Evolutionary conservation across 2,888 invertebrate genomes (phyloP), one percentile per base, ranked within the genome.

Genomic region (Meghimatium bilineatum): DNA sequence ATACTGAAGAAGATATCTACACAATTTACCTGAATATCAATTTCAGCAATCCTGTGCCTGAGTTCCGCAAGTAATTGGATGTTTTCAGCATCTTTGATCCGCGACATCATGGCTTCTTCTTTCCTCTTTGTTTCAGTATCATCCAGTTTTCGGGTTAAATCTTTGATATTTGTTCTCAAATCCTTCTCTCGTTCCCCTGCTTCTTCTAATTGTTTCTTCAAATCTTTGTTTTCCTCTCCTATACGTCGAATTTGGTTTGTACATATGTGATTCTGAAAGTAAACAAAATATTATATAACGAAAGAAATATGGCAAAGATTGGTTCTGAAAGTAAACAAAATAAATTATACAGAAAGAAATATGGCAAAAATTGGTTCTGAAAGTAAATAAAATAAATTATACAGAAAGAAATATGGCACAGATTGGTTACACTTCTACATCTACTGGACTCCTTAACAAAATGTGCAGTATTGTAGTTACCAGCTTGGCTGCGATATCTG

Each of bases 71-170:
- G 96, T 85, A 96, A 95, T 94, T 99, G 98, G 84, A 97, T 96
- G 91, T 97, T 97, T 93, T 99, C 99, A 85, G 98, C 97, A 91
- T 98, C 98, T 88, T 97, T 96, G 87, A 99, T 98, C 90, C 97
- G 96, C 0, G 97, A 96, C 95, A 97, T 97, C 97, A 98, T 97
- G 44, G 96, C 95, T 90, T 98, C 98, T 92, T 98, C 98, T 93
- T 97, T 97, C 91, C 96, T 95, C 95, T 90, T 95, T 0, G 95
- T 95, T 89, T 96, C 95, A 10, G 95, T 93, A 91, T 96, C 96
- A 0, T 95, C 93, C 90, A 95, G 96, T 92, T 96, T 95, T 92
- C 98, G 96, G 89, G 97, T 96, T 92, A 97, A 96, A 89, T 98
- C 98, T 83, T 97, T 95, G 88, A 97, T 95, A 86, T 97, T 96